phyloP scores from a whole-genome alignment of 2,113 vertebrate genomes.

The Semnornis frantzii region DNA sequence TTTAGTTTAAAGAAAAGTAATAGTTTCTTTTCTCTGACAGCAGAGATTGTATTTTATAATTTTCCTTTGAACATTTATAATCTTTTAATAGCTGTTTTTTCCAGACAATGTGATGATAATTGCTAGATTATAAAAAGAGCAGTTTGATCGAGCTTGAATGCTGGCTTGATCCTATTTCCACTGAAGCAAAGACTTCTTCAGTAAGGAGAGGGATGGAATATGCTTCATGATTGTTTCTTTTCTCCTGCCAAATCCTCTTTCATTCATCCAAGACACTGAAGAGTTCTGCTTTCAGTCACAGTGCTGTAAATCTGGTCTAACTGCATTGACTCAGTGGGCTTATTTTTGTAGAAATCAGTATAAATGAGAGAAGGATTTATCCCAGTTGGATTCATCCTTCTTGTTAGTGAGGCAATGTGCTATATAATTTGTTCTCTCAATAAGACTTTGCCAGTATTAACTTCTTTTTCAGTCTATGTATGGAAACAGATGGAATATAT shows the following conservation, averaged over 20 bases:
- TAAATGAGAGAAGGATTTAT: constrained; percentile 37
- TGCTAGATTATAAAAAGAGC: constrained; percentile 5
- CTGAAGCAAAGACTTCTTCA: constrained; percentile 15
- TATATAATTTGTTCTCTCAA: constrained; percentile 16
- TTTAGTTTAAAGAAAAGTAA: constrained; percentile 32
- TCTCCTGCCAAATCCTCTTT: constrained; percentile 48
- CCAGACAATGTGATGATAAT: constrained; percentile 33
- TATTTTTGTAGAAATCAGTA: constrained; percentile 25
- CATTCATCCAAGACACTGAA: constrained; percentile 11
- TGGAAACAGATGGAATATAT: constrained; percentile 20
- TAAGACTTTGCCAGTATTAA: not conserved
- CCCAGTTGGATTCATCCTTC: constrained; percentile 5
- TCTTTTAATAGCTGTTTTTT: constrained; percentile 50
- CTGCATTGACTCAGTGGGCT: not conserved
- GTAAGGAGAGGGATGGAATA: not conserved
- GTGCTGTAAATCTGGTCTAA: constrained; percentile 11
- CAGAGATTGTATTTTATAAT: constrained; percentile 36
- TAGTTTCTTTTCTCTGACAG: not conserved
- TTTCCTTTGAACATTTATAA: constrained; percentile 37
- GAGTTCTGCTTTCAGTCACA: constrained; percentile 3
- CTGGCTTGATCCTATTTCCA: constrained; percentile 3
- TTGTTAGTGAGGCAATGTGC: constrained; percentile 20
- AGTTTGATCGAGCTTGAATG: constrained; percentile 1
- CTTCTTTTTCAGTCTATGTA: not conserved
- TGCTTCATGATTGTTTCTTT: constrained; percentile 15